A percentile compares a stretch with the other conserved stretches of the same genome.
These are phyloP conservation scores for Vesta saturnalis DNA, from an alignment of 2,888 invertebrate species.

Conservation along the genomic window DNA sequence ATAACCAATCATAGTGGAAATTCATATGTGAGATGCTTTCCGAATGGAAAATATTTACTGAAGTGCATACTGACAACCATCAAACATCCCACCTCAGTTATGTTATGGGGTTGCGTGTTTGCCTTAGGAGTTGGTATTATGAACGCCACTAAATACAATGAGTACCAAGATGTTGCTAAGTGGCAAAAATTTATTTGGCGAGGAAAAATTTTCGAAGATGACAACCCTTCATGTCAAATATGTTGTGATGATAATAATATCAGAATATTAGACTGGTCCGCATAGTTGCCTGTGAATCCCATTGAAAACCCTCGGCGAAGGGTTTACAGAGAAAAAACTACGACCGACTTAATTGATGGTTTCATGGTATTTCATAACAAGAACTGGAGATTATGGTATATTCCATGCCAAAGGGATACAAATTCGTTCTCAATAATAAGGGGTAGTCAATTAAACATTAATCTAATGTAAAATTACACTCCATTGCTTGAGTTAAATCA, in stretches of 20 bases:
- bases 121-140: background rate
- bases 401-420: background rate
- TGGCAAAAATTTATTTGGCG: background rate
- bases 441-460: background rate
- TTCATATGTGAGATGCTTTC: background rate
- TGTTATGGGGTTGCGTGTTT: background rate
- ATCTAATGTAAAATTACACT: no score
- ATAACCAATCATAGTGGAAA: background rate
- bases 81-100: background rate
- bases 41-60: background rate
- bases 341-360: background rate
- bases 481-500: no score
- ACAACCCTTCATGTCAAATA: background rate
- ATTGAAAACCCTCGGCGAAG: background rate
- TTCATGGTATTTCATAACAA: background rate
- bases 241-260: background rate
- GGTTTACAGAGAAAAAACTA: background rate
- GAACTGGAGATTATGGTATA: background rate
- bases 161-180: background rate
- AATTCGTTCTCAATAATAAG: background rate
- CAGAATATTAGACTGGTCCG: background rate
- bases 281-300: background rate
- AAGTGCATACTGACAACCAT: background rate
- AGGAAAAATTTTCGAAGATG: background rate
- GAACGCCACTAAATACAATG: background rate